Base-by-base conservation (phyloP, 1,140 invertebrate genomes). In the Mylabris phalerata region DNA sequence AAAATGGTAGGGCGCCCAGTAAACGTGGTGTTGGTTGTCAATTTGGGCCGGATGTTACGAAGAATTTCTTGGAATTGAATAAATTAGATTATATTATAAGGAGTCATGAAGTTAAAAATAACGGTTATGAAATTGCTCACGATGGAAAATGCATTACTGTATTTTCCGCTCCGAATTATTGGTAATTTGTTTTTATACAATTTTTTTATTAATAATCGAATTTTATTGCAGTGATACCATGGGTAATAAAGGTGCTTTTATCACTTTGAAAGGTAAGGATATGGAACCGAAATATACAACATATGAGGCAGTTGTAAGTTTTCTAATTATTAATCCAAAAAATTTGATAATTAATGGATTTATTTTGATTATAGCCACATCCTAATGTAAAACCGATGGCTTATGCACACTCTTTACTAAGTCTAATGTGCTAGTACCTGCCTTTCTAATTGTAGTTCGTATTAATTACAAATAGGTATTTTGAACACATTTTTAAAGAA, bases 151-250 rank as follows among this genome's bases (percentile, higher is more conserved):
- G 93, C 72, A 93, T 96, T 63, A 97, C 94, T 3, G 92, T 97
- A 3, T 97, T 97, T 78, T 98, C 95, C 19, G 97, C 97, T 61
- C 97, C 97, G 57, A 99, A 99, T 79, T 99, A 98, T 82, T 99
- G 96, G 93, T 95, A 78, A 75, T 57, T 59, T 41, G 1, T 9
- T 39, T 46, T 52, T 9, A 25, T 2, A 48, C 25, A 40, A 41
- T 55, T 25, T 24, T 4, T 26, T 45, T 43, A 7, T 58, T 51
- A 51, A 38, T 51, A 65, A 67, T 65, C 67, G 60, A 32, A 32
- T 32, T 32, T 5, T 32, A 61, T 83, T 83, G 49, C 75, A 95
- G 94, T 86, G 97, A 99, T 87, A 92, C 92, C 47, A 97, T 98
- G 90, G 94, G 93, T 68, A 99, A 99, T 78, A 88, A 90, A 77